A percentile compares a stretch with the other conserved stretches of the same genome.
These are phyloP conservation scores for Anoncus sp. DNA, from an alignment of 2,888 invertebrate genomes.

Conservation along the genomic window DNA sequence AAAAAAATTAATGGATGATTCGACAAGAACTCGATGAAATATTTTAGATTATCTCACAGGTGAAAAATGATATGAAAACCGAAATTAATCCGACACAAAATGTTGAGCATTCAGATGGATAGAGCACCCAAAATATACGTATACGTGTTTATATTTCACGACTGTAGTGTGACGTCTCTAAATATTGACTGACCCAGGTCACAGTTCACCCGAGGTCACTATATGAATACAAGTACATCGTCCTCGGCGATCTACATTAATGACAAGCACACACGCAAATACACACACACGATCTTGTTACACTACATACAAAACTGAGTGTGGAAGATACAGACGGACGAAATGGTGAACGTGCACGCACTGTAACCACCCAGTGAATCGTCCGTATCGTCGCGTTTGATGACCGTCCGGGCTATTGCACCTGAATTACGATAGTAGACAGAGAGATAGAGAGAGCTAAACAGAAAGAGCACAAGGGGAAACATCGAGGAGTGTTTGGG, in stretches of 20 bases:
- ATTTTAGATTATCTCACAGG: too few species aligned
- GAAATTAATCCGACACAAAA: too few species aligned
- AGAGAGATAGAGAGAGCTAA: not conserved
- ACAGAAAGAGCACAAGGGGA: slow-evolving; percentile 53
- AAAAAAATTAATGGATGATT: too few species aligned
- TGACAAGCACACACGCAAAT: slow-evolving; percentile 41
- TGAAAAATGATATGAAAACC: too few species aligned
- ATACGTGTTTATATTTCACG: not conserved
- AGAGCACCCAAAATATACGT: too few species aligned
- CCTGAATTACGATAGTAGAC: slow-evolving; percentile 76
- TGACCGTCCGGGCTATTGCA: slow-evolving; percentile 73
- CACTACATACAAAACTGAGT: slow-evolving; percentile 5
- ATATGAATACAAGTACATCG: slow-evolving; percentile 33
- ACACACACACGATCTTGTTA: not conserved
- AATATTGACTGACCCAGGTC: slow-evolving; percentile 13
- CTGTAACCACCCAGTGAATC: slow-evolving; percentile 15
- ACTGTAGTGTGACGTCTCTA: slow-evolving; percentile 7
- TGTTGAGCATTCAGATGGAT: too few species aligned
- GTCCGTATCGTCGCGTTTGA: slow-evolving; percentile 75
- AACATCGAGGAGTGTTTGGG: slow-evolving; percentile 33
- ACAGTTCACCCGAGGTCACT: slow-evolving; percentile 15
- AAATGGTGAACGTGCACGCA: slow-evolving; percentile 17
- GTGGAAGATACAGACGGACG: not conserved
- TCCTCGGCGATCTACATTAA: slow-evolving; percentile 43
- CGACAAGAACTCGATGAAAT: too few species aligned